A percentile compares a stretch with the other conserved stretches of the same genome.
Evolutionary conservation across 2,113 vertebrate species (phyloP).

Genomic region (Agapornis roseicollis): DNA sequence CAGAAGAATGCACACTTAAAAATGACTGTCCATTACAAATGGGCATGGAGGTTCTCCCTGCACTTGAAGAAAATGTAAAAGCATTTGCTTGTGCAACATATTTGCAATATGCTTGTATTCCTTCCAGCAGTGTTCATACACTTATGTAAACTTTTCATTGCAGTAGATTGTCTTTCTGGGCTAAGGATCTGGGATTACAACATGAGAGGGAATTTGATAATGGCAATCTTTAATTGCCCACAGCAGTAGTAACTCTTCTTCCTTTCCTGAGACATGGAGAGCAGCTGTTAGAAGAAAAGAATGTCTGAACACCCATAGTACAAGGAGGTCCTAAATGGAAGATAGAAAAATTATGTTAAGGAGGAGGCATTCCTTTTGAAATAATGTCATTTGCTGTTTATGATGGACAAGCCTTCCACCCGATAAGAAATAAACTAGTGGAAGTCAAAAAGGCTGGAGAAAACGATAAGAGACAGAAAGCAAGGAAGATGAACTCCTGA

Average conservation of each 20-base stretch:
- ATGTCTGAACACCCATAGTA: background rate
- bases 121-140: background rate
- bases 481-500: background rate
- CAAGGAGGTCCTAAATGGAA: background rate
- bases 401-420: background rate
- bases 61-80: background rate
- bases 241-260: background rate
- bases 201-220: background rate
- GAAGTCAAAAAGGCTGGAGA: background rate
- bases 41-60: too few relatives aligned
- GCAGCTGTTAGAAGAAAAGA: background rate
- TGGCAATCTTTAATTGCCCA: background rate
- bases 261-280: background rate
- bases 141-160: background rate
- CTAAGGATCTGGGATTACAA: background rate
- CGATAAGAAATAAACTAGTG: background rate
- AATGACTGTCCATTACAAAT: background rate
- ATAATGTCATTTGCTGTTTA: background rate
- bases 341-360: background rate
- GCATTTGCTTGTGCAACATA: background rate
- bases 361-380: background rate
- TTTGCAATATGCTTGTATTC: background rate
- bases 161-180: background rate
- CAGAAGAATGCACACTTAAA: background rate
- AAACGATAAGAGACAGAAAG: background rate